phyloP scores from a whole-genome alignment of 1,140 invertebrate genomes.

The Nephila pilipes region DNA sequence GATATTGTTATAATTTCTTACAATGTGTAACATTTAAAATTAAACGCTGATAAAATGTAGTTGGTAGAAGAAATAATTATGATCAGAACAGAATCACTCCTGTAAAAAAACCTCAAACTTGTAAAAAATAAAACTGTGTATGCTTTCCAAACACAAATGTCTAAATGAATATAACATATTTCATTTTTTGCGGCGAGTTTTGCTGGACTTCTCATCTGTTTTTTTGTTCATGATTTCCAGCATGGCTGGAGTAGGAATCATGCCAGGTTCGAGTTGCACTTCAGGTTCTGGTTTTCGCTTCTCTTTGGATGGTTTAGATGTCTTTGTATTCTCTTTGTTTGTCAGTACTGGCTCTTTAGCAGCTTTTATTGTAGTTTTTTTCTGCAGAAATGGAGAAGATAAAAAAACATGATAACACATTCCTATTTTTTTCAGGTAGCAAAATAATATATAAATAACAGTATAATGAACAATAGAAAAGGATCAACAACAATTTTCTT shows the following conservation, averaged over 20 bases:
- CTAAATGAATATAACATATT: not conserved
- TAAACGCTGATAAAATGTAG: too few relatives aligned
- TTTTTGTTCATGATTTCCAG: slow-evolving; percentile 60
- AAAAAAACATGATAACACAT: not conserved
- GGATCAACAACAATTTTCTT: too few relatives aligned
- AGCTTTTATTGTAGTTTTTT: slow-evolving; percentile 23
- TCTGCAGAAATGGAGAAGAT: not conserved
- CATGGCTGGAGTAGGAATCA: slow-evolving; percentile 65
- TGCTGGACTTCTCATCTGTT: slow-evolving; percentile 28
- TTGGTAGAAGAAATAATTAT: too few relatives aligned
- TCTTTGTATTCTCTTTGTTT: slow-evolving; percentile 45
- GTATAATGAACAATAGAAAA: too few relatives aligned
- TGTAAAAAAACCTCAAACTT: too few relatives aligned
- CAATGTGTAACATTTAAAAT: too few relatives aligned
- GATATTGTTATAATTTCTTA: too few relatives aligned
- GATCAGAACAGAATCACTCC: too few relatives aligned
- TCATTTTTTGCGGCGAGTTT: slow-evolving; percentile 49
- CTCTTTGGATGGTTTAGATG: not conserved
- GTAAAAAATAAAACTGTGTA: not conserved
- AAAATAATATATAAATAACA: too few relatives aligned
- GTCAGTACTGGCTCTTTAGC: not conserved
- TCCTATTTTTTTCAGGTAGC: too few relatives aligned
- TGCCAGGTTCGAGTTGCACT: slow-evolving; percentile 4
- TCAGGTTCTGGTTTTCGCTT: slow-evolving; percentile 48
- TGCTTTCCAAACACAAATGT: slow-evolving; percentile 10